Conservation (phyloP, 64 coral and sea anemone species). For the Stylophora pistillata region DNA sequence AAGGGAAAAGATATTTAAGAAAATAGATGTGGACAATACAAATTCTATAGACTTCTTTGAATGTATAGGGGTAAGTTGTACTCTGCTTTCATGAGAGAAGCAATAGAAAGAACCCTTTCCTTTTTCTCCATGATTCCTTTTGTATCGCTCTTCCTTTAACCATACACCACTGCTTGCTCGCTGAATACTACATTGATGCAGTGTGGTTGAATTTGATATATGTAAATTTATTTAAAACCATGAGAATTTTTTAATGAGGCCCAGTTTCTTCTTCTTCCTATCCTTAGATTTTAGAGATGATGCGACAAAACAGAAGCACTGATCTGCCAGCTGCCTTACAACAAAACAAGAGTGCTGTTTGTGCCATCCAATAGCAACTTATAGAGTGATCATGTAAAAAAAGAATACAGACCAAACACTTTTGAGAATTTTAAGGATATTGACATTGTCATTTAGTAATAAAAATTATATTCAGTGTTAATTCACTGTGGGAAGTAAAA, state of each 20-base stretch:
- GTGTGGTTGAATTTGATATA: no score
- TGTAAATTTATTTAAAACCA: no score
- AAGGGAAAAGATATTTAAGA: constrained; percentile 76
- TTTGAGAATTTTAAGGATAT: no score
- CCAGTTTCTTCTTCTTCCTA: neutral
- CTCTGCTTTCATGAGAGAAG: no score
- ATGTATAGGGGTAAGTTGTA: constrained; percentile 72
- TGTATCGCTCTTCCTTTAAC: no score
- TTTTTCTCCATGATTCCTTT: neutral
- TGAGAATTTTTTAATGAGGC: neutral
- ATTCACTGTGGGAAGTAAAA: no score
- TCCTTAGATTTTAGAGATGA: constrained; percentile 32
- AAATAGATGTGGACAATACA: constrained; percentile 96
- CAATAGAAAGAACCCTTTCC: no score
- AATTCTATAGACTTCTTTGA: constrained; percentile 97
- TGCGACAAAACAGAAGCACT: neutral
- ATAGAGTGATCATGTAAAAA: neutral
- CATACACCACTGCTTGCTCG: no score
- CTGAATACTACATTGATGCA: no score
- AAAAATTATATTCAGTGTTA: no score
- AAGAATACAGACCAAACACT: no score
- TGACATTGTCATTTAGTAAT: no score
- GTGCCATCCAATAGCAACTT: constrained; percentile 26
- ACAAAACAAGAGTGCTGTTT: constrained; percentile 40
- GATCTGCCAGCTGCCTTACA: constrained; percentile 22